Conservation (phyloP, 2,888 invertebrate species). For the Tenodera sinensis region DNA sequence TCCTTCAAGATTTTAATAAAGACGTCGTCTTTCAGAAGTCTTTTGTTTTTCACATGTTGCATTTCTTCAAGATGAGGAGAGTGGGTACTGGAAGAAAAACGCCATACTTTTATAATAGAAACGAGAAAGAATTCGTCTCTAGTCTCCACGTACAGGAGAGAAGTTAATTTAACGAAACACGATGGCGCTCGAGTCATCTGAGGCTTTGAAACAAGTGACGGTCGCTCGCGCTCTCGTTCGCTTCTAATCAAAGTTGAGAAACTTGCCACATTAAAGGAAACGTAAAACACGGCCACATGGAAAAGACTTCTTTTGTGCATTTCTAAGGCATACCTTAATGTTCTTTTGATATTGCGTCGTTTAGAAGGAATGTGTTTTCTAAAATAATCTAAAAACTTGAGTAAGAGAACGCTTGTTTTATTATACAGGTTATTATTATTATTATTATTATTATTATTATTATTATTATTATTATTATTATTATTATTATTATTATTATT, state of each 20-base stretch:
- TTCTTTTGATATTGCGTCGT: background rate
- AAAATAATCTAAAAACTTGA: background rate
- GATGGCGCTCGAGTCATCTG: background rate
- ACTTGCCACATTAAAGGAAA: background rate
- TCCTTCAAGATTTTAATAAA: background rate
- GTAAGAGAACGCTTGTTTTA: too few relatives aligned
- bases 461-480: too few relatives aligned
- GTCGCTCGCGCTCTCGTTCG: too few relatives aligned
- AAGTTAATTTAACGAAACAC: background rate
- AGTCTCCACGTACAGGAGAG: background rate
- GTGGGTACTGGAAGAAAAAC: background rate
- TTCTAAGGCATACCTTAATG: background rate
- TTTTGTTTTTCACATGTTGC: background rate
- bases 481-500: too few relatives aligned
- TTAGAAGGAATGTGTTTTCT: background rate
- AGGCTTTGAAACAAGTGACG: background rate
- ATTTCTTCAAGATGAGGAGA: background rate
- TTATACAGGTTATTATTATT: too few relatives aligned
- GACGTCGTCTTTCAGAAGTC: background rate
- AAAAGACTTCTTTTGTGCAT: background rate
- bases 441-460: too few relatives aligned
- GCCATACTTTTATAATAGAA: background rate
- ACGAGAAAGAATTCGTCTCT: background rate
- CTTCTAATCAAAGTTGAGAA: background rate
- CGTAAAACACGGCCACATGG: background rate